Conservation (phyloP, 2,888 invertebrate genomes). For the Penaeus monodon region DNA sequence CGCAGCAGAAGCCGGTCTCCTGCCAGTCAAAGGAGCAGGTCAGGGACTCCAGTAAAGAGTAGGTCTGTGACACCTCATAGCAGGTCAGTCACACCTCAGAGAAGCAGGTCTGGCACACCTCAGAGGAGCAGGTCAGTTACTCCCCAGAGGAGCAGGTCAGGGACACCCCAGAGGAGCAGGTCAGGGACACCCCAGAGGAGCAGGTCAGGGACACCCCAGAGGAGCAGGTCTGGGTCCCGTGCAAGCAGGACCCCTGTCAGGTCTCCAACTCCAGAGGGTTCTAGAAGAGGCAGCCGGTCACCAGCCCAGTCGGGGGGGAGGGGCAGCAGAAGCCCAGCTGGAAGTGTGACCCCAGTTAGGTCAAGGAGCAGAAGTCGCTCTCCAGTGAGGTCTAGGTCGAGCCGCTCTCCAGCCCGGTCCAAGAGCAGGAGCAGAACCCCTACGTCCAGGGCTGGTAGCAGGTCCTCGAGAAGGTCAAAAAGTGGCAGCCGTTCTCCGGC, state of each 20-base stretch:
- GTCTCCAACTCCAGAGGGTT: not conserved
- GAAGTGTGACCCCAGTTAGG: slow-evolving; percentile 16
- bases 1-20: slow-evolving; percentile 12
- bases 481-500: slow-evolving; percentile 41
- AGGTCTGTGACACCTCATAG: not conserved
- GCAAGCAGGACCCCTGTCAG: no score
- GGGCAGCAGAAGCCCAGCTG: slow-evolving; percentile 14
- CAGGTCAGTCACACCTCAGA: slow-evolving; percentile 11
- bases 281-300: slow-evolving; percentile 2
- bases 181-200: no score
- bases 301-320: slow-evolving; percentile 11
- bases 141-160: no score
- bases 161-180: no score
- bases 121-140: not conserved
- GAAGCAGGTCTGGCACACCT: slow-evolving; percentile 7
- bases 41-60: not conserved
- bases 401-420: slow-evolving; percentile 24
- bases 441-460: slow-evolving; percentile 24
- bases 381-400: slow-evolving; percentile 21
- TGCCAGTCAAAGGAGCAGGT: not conserved
- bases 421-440: slow-evolving; percentile 18
- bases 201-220: no score
- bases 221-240: no score
- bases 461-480: slow-evolving; percentile 27
- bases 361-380: slow-evolving; percentile 35